phyloP scores from a whole-genome alignment of 2,888 invertebrate species.

The Branchellion lobata region DNA sequence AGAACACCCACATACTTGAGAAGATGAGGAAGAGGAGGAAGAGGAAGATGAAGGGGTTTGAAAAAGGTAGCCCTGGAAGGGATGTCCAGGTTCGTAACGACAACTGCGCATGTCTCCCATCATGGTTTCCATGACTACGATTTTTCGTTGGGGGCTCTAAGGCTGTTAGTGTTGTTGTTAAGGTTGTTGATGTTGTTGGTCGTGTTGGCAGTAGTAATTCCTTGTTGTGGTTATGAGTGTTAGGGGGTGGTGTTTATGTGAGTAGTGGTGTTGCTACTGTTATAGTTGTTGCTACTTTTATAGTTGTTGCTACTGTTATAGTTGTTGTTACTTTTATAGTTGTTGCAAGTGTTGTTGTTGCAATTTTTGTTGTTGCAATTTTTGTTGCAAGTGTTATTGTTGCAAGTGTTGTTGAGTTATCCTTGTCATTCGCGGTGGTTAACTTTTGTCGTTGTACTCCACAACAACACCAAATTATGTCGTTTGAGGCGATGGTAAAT shows the following conservation, averaged over 20 bases:
- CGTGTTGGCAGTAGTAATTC: neutral
- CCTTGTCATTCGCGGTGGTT: too few relatives aligned
- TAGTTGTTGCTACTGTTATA: neutral
- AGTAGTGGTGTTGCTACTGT: neutral
- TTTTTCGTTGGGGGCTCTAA: neutral
- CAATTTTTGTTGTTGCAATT: too few relatives aligned
- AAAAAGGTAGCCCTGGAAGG: constrained; percentile 52
- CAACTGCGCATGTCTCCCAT: constrained; percentile 60
- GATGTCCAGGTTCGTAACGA: constrained; percentile 56
- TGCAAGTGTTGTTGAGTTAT: too few relatives aligned
- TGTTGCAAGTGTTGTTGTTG: neutral
- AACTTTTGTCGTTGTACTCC: too few relatives aligned
- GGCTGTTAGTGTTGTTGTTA: neutral
- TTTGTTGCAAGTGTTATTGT: too few relatives aligned
- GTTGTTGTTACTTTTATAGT: neutral
- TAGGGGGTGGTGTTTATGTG: too few relatives aligned
- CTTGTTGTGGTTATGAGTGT: too few relatives aligned
- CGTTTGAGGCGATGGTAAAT: too few relatives aligned
- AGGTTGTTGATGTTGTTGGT: neutral
- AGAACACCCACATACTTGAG: neutral
- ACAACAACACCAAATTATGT: too few relatives aligned
- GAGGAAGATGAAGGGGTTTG: constrained; percentile 50
- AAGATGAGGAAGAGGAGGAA: too few relatives aligned
- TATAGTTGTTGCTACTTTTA: neutral
- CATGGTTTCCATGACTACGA: constrained; percentile 53